A percentile compares a stretch with the other conserved stretches of the same genome.
Conservation (phyloP, 2,797 vertebrate species). For the Danionella dracula region DNA sequence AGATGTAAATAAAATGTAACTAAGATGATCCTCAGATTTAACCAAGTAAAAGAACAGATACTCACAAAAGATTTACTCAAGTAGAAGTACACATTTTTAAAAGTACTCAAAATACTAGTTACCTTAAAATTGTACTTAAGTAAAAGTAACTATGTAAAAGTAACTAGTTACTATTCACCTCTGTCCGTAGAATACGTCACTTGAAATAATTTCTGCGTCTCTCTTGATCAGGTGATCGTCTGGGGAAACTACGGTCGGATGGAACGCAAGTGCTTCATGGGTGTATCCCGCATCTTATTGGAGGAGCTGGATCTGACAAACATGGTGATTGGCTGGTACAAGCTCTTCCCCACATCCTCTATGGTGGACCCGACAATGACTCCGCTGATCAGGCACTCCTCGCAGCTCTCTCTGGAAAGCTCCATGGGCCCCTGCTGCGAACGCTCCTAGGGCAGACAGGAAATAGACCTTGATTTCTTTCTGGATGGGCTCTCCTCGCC, state of each 20-base stretch:
- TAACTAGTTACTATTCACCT: too few relatives aligned
- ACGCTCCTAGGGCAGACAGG: conserved; percentile 76
- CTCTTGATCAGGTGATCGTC: conserved; percentile 82
- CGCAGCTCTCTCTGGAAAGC: conserved; percentile 97
- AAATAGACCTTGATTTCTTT: conserved; percentile 56
- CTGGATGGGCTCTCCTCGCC: conserved; percentile 63
- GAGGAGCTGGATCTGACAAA: conserved; percentile 96
- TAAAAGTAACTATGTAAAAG: too few relatives aligned
- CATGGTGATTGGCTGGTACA: conserved; percentile 98
- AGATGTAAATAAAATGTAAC: too few relatives aligned
- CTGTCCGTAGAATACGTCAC: too few relatives aligned
- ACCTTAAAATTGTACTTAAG: too few relatives aligned
- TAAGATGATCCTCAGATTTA: too few relatives aligned
- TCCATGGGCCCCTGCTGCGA: conserved; percentile 93
- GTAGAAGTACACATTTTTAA: too few relatives aligned
- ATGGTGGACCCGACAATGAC: conserved; percentile 95
- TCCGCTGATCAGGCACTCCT: conserved; percentile 94
- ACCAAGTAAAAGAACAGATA: too few relatives aligned
- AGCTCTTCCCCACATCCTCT: conserved; percentile 97
- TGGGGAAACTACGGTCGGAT: conserved; percentile 98
- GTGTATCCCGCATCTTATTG: conserved; percentile 91
- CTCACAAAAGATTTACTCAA: too few relatives aligned
- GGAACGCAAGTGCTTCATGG: conserved; percentile 99
- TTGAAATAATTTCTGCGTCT: neutral
- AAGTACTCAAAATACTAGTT: too few relatives aligned